Evolutionary conservation across 2,797 vertebrate species (phyloP).

Genomic region (Hypotaenidia okinawae): DNA sequence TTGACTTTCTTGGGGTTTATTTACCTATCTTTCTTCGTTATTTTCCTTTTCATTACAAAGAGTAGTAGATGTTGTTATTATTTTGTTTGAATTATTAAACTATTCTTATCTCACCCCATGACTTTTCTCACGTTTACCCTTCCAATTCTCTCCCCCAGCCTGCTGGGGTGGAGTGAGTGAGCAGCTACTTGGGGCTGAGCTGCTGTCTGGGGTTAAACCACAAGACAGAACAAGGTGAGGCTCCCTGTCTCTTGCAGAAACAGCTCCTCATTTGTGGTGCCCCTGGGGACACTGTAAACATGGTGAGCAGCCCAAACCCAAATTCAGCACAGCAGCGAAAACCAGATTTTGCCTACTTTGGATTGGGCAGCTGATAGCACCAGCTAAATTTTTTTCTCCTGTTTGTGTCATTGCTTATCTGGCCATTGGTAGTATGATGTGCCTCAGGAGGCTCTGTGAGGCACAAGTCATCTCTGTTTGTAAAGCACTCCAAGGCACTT

Average conservation of each 20-base stretch:
- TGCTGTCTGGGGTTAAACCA: too few species aligned
- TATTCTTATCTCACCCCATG: too few species aligned
- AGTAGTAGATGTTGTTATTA: too few species aligned
- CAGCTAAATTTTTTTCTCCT: neutral
- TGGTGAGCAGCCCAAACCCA: neutral
- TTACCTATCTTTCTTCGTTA: too few species aligned
- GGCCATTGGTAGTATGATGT: neutral
- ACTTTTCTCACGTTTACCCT: too few species aligned
- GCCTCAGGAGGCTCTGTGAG: neutral
- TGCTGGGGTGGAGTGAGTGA: too few species aligned
- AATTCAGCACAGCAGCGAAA: neutral
- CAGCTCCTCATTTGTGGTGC: neutral
- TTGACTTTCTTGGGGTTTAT: too few species aligned
- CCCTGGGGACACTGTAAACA: neutral
- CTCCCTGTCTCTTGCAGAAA: neutral
- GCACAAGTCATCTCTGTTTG: conserved; percentile 31
- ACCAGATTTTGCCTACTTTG: neutral
- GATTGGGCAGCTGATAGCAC: neutral
- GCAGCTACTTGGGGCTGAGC: too few species aligned
- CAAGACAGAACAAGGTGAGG: neutral
- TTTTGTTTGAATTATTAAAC: too few species aligned
- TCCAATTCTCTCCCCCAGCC: too few species aligned
- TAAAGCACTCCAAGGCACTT: conserved; percentile 17
- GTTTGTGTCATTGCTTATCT: neutral
- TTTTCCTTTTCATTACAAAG: too few species aligned